These are phyloP conservation scores for Protosalanx chinensis DNA, from an alignment of 2,797 vertebrate genomes.

Conservation along the genomic window DNA sequence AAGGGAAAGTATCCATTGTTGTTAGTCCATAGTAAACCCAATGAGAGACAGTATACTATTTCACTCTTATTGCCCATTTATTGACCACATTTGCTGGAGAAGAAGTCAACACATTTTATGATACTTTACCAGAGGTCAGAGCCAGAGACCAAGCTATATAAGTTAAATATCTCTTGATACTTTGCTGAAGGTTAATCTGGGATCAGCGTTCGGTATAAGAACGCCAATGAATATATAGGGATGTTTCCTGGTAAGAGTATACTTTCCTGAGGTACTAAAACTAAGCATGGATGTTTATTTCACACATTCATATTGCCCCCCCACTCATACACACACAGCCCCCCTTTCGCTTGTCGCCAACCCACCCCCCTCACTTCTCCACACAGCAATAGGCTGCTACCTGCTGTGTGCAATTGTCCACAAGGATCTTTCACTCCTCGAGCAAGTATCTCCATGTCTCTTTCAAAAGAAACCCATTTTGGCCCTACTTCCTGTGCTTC, in stretches of 20 bases:
- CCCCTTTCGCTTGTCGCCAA: too few species aligned
- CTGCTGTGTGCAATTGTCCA: not conserved
- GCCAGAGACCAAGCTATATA: too few species aligned
- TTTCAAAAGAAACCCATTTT: not conserved
- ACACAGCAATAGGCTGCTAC: not conserved
- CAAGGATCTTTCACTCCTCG: not conserved
- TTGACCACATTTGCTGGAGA: too few species aligned
- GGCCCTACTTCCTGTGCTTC: not conserved
- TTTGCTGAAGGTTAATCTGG: not conserved
- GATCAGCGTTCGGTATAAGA: not conserved
- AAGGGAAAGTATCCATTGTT: slow-evolving; percentile 16
- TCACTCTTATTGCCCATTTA: not conserved
- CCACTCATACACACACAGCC: not conserved
- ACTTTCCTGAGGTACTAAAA: not conserved
- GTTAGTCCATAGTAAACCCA: slow-evolving; percentile 1
- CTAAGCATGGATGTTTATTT: not conserved
- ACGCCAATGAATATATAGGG: not conserved
- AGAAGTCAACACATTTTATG: not conserved
- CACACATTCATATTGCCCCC: not conserved
- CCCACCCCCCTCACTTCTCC: too few species aligned
- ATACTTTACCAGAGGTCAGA: not conserved
- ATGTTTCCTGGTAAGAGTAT: not conserved
- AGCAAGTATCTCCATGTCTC: not conserved
- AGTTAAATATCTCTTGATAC: too few species aligned
- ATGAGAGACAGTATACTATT: slow-evolving; percentile 6